Evolutionary conservation across 2,113 vertebrate genomes (phyloP).

Genomic region (Poeciliopsis occidentalis): DNA sequence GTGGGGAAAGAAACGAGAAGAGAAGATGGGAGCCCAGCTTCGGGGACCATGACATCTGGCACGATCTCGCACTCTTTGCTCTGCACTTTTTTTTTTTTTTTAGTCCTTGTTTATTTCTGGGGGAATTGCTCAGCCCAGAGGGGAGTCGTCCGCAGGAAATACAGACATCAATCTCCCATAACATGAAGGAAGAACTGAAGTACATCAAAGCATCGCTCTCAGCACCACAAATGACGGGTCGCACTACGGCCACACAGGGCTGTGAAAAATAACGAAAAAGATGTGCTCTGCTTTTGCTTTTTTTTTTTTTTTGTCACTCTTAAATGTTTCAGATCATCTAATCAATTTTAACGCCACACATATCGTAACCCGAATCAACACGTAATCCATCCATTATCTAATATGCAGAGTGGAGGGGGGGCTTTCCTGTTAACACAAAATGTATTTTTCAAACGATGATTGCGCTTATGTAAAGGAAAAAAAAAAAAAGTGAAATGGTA

Average conservation of each 20-base stretch:
- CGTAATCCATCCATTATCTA: no score
- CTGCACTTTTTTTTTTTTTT: conserved; percentile 29
- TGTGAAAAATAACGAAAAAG: not conserved
- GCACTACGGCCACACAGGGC: not conserved
- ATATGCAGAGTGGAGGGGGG: no score
- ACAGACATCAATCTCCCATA: conserved; percentile 67
- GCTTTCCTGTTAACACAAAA: no score
- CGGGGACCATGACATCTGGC: conserved; percentile 57
- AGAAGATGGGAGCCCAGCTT: conserved; percentile 20
- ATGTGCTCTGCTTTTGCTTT: not conserved
- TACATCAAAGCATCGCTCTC: conserved; percentile 32
- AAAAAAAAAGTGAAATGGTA: no score
- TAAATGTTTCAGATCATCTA: not conserved
- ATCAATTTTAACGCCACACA: no score
- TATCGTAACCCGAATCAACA: no score
- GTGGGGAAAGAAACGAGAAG: not conserved
- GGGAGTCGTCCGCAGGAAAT: conserved; percentile 56
- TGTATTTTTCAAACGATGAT: no score
- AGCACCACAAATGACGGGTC: not conserved
- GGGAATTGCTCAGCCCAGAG: conserved; percentile 48
- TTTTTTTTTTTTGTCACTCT: not conserved
- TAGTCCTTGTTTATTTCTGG: conserved; percentile 63
- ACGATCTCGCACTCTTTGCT: conserved; percentile 17
- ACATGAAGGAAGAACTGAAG: conserved; percentile 48
- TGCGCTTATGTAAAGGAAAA: no score